phyloP scores from a whole-genome alignment of 35 echinoderm and acorn worm genomes.

The Amphiura filiformis region DNA sequence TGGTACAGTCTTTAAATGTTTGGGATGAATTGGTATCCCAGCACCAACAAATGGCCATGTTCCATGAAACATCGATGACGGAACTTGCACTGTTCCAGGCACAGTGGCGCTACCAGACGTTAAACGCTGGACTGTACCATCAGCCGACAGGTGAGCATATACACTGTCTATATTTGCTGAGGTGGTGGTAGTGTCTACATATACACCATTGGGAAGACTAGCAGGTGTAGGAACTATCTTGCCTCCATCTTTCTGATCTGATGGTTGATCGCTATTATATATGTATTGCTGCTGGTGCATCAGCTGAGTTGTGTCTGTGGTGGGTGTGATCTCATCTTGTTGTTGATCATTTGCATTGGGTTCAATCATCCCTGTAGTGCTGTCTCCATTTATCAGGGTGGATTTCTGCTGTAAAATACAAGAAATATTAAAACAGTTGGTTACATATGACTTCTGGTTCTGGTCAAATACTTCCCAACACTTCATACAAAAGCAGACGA shows the following conservation, averaged over 20 bases:
- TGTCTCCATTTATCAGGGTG: not conserved
- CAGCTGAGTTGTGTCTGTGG: not conserved
- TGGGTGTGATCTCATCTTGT: not conserved
- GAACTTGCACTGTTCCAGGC: not conserved
- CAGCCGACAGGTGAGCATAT: constrained; percentile 72
- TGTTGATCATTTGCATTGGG: constrained; percentile 13
- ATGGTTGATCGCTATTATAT: not conserved
- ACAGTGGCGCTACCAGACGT: not conserved
- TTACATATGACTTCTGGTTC: not conserved
- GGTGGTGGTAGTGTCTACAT: not conserved
- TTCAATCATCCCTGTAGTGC: not conserved
- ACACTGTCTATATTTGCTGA: constrained; percentile 52
- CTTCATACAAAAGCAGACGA: not conserved
- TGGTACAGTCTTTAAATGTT: not conserved
- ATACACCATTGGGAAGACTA: constrained; percentile 24
- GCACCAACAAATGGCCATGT: constrained; percentile 50
- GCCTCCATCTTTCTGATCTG: not conserved
- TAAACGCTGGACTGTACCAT: constrained; percentile 59
- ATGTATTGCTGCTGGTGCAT: not conserved
- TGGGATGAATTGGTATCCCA: constrained; percentile 1
- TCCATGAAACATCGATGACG: constrained; percentile 68
- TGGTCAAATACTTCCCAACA: no score
- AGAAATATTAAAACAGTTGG: not conserved
- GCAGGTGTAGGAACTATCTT: not conserved
- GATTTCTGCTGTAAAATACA: constrained; percentile 12